Conservation (phyloP, 2,113 vertebrate species). For the Malurus melanocephalus region DNA sequence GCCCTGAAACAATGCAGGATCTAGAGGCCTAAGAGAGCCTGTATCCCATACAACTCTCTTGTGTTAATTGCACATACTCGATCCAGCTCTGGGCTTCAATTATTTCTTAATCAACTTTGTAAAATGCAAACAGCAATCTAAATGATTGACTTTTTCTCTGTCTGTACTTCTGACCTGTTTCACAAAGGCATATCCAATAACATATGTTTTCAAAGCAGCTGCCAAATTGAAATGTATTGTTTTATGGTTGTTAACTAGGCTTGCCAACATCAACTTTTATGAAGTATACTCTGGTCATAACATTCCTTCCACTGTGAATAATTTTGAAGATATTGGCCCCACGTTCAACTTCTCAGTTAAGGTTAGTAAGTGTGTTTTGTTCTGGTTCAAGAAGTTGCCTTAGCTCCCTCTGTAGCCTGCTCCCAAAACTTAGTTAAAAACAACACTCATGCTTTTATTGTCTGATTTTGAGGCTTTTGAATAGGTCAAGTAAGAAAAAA, state of each 20-base stretch:
- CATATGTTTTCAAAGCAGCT: slow-evolving; percentile 21
- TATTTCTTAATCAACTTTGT: background rate
- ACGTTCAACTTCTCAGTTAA: slow-evolving; percentile 85
- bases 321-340: slow-evolving; percentile 86
- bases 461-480: background rate
- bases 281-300: slow-evolving; percentile 73
- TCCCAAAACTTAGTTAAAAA: background rate
- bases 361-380: slow-evolving; percentile 64
- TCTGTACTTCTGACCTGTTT: slow-evolving; percentile 11
- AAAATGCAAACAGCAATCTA: background rate
- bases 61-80: background rate
- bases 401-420: background rate
- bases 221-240: slow-evolving; percentile 48
- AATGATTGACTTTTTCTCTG: background rate
- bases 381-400: background rate
- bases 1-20: background rate
- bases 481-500: background rate
- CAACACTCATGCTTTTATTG: background rate
- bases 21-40: background rate
- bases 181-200: background rate
- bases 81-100: background rate
- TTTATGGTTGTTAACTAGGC: slow-evolving; percentile 69
- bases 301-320: slow-evolving; percentile 71
- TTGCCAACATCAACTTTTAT: slow-evolving; percentile 84
- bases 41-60: accelerated